Conservation (phyloP, 2,113 vertebrate species). For the Peromyscus californicus region DNA sequence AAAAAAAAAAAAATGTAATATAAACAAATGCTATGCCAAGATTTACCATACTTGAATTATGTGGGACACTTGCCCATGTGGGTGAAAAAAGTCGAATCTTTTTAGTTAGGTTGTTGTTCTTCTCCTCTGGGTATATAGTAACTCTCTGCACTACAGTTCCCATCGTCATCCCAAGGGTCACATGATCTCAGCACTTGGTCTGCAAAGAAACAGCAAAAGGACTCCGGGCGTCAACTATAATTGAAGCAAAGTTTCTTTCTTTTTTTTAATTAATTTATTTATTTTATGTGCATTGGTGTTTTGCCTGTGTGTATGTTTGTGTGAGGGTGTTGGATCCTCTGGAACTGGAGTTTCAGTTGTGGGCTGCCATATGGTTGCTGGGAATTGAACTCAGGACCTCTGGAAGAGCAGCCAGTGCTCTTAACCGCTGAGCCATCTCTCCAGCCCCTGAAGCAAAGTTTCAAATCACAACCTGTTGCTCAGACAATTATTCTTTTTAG, state of each 20-base stretch:
- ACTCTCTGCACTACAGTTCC: conserved; percentile 11
- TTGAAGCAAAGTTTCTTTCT: too few species aligned
- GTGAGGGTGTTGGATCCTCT: too few species aligned
- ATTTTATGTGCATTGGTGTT: too few species aligned
- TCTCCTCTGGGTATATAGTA: not conserved
- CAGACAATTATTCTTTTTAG: not conserved
- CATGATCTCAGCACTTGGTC: not conserved
- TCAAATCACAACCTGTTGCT: not conserved
- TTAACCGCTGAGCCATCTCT: too few species aligned
- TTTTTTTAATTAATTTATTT: too few species aligned
- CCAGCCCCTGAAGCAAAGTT: conserved; percentile 58
- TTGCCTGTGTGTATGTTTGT: too few species aligned
- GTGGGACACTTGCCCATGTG: conserved; percentile 24
- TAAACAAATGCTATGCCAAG: conserved; percentile 56
- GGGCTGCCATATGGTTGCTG: too few species aligned
- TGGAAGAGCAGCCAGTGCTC: too few species aligned
- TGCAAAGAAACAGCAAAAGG: conserved; percentile 49
- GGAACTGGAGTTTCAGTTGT: too few species aligned
- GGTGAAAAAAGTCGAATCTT: conserved; percentile 66
- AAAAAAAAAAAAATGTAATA: conserved; percentile 51
- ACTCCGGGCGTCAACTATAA: not conserved
- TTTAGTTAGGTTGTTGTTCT: conserved; percentile 38
- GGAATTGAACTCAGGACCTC: too few species aligned
- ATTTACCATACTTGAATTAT: conserved; percentile 68
- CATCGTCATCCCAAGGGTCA: conserved; percentile 49